Percentiles rank a stretch among this genome's conserved stretches.
Evolutionary conservation across 2,113 vertebrate species (phyloP).

Genomic region (Platysteira castanea): DNA sequence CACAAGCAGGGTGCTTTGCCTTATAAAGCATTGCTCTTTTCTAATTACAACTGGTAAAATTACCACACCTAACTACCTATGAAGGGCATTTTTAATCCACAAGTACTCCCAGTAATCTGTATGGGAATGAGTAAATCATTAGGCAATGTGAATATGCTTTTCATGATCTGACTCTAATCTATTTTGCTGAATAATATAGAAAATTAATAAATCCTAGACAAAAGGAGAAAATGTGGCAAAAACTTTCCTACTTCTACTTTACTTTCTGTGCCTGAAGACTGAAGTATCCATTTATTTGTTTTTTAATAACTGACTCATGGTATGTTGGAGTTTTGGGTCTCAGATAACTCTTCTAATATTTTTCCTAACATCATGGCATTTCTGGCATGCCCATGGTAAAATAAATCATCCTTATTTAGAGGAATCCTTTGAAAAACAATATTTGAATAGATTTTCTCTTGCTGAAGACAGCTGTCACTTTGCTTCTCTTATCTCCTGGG

Average conservation of each 20-base stretch:
- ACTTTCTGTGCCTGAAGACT: not conserved
- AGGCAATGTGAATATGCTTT: not conserved
- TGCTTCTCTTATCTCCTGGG: slow-evolving; percentile 24
- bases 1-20: not conserved
- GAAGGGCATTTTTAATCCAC: not conserved
- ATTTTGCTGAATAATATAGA: not conserved
- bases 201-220: not conserved
- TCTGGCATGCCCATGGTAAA: slow-evolving; percentile 63
- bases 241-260: not conserved
- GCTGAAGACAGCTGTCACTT: slow-evolving; percentile 68
- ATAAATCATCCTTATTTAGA: slow-evolving; percentile 51
- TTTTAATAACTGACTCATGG: slow-evolving; percentile 39
- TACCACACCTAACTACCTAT: not conserved
- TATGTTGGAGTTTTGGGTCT: not conserved
- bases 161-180: not conserved
- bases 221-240: slow-evolving; percentile 2
- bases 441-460: slow-evolving; percentile 33
- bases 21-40: not conserved
- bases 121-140: not conserved
- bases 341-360: slow-evolving; percentile 51
- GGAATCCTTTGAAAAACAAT: slow-evolving; percentile 50
- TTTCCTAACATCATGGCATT: slow-evolving; percentile 55
- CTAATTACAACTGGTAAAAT: not conserved
- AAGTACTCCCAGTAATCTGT: not conserved
- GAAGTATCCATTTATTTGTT: slow-evolving; percentile 56